Evolutionary conservation across 2,113 vertebrate species (phyloP).

Genomic region (Tringa solitaria): DNA sequence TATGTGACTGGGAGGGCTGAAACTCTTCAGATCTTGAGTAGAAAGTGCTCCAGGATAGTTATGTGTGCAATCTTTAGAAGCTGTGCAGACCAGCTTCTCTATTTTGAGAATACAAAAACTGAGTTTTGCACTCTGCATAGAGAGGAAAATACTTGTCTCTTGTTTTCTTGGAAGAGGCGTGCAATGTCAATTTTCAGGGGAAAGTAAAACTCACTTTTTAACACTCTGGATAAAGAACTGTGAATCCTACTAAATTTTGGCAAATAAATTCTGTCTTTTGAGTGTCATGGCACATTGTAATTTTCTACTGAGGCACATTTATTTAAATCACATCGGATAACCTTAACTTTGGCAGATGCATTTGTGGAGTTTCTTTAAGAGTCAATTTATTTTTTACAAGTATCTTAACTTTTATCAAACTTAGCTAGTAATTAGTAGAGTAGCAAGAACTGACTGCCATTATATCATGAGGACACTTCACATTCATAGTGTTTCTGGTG

Average conservation of each 20-base stretch:
- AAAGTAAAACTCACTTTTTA: neutral
- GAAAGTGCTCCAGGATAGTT: neutral
- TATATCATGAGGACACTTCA: conserved; percentile 3
- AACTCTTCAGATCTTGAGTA: neutral
- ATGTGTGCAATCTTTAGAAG: neutral
- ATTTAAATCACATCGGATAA: neutral
- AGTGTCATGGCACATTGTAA: neutral
- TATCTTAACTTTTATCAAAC: neutral
- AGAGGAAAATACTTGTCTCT: neutral
- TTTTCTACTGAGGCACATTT: neutral
- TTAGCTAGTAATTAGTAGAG: neutral
- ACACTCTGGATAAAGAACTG: neutral
- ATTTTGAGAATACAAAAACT: neutral
- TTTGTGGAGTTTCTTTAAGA: neutral
- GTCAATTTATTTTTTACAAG: neutral
- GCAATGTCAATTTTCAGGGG: neutral
- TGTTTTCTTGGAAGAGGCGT: neutral
- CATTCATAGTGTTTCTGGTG: neutral
- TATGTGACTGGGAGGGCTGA: neutral
- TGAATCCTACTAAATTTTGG: neutral
- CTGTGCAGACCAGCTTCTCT: neutral
- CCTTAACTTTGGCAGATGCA: neutral
- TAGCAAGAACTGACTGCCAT: neutral
- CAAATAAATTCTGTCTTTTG: neutral
- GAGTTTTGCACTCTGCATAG: neutral